Conservation (phyloP, 1,140 invertebrate species). For the Alviniconcha marisindica region DNA sequence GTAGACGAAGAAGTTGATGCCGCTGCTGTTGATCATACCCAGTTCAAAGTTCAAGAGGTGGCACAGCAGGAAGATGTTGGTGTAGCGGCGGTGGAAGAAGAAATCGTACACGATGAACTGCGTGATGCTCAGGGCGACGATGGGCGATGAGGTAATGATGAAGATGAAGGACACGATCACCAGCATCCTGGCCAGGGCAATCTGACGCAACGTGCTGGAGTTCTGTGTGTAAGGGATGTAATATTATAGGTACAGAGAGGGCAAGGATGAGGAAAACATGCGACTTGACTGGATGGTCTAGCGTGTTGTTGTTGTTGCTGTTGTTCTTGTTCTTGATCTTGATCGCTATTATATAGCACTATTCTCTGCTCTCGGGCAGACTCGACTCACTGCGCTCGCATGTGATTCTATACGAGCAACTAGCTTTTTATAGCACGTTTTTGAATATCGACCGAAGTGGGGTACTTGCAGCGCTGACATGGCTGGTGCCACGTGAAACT, state of each 20-base stretch:
- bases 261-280: too few species aligned
- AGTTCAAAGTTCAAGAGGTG: neutral
- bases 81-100: neutral
- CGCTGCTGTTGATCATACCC: neutral
- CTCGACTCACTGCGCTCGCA: too few species aligned
- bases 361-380: too few species aligned
- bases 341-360: neutral
- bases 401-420: too few species aligned
- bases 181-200: neutral
- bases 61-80: neutral
- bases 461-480: too few species aligned
- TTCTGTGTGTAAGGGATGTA: too few species aligned
- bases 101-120: neutral
- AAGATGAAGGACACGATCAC: conserved; percentile 18
- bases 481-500: too few species aligned
- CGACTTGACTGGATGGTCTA: too few species aligned
- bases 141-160: neutral
- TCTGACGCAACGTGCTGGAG: neutral
- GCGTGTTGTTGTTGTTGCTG: neutral
- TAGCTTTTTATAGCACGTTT: too few species aligned
- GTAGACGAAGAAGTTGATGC: conserved; percentile 18
- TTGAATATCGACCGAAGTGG: too few species aligned
- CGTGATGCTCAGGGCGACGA: neutral
- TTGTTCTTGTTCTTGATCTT: neutral
- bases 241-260: too few species aligned